These are phyloP conservation scores for Drosophila lutescens DNA, from an alignment of 2,888 invertebrate species.

Conservation along the genomic window DNA sequence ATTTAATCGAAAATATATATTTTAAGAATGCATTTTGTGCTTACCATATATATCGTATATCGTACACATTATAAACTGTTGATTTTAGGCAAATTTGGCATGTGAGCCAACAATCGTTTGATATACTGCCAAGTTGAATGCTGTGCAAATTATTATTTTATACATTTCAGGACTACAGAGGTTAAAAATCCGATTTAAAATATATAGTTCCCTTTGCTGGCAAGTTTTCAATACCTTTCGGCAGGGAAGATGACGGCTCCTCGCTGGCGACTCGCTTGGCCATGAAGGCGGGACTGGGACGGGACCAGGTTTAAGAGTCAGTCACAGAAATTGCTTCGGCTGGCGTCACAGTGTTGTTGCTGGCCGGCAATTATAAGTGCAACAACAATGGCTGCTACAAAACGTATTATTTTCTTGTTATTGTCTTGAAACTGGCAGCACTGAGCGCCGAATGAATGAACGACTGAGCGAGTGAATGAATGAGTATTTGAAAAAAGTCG, in stretches of 20 bases:
- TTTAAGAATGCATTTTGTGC: too few relatives aligned
- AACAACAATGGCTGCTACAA: slow-evolving; percentile 21
- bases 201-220: too few relatives aligned
- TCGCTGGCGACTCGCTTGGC: slow-evolving; percentile 41
- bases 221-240: slow-evolving; percentile 3
- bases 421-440: slow-evolving; percentile 53
- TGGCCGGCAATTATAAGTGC: slow-evolving; percentile 43
- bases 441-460: slow-evolving; percentile 26
- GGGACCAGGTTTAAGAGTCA: slow-evolving; percentile 47
- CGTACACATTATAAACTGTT: background rate
- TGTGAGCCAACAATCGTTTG: background rate
- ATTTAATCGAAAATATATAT: too few relatives aligned
- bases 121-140: background rate
- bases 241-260: slow-evolving; percentile 33
- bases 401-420: slow-evolving; percentile 69
- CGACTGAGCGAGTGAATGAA: slow-evolving; percentile 61
- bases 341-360: slow-evolving; percentile 54
- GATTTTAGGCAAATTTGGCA: background rate
- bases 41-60: background rate
- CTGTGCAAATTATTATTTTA: too few relatives aligned
- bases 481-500: slow-evolving; percentile 47
- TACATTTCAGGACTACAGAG: too few relatives aligned
- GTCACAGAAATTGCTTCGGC: slow-evolving; percentile 68
- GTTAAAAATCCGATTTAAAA: too few relatives aligned
- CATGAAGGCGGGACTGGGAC: slow-evolving; percentile 36